Evolutionary conservation across 2,888 invertebrate species (phyloP).

Genomic region (Rugalucina vietnamica): DNA sequence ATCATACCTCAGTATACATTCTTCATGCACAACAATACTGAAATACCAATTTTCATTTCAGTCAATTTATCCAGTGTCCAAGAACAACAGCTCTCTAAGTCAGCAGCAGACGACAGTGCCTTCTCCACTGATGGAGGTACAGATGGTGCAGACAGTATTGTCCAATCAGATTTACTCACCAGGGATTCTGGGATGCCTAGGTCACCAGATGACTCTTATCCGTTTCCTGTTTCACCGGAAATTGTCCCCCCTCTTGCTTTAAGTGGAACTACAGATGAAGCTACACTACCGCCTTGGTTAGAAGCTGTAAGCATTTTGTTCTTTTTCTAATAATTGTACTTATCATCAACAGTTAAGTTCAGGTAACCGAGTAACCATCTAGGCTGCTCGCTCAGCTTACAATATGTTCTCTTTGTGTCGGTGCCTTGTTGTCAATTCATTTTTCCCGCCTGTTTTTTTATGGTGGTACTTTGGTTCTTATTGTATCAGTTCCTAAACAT

Average conservation of each 20-base stretch:
- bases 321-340: not conserved
- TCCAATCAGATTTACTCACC: constrained; percentile 17
- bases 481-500: too few relatives aligned
- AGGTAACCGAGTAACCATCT: too few relatives aligned
- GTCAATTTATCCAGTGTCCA: constrained; percentile 24
- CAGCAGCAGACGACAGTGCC: constrained; percentile 41
- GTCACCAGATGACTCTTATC: constrained; percentile 55
- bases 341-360: not conserved
- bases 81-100: not conserved
- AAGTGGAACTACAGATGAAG: constrained; percentile 24
- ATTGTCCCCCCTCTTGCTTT: not conserved
- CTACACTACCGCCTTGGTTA: constrained; percentile 65
- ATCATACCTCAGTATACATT: not conserved
- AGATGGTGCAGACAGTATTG: constrained; percentile 27
- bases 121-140: constrained; percentile 31
- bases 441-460: not conserved
- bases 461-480: too few relatives aligned
- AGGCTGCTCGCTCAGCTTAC: too few relatives aligned
- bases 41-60: too few relatives aligned
- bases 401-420: too few relatives aligned
- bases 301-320: constrained; percentile 56
- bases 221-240: constrained; percentile 35
- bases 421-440: not conserved
- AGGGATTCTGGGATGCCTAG: constrained; percentile 65
- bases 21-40: too few relatives aligned